A percentile compares a stretch with the other conserved stretches of the same genome.
Conservation (phyloP, 1,140 invertebrate species). For the Heliothis virescens region DNA sequence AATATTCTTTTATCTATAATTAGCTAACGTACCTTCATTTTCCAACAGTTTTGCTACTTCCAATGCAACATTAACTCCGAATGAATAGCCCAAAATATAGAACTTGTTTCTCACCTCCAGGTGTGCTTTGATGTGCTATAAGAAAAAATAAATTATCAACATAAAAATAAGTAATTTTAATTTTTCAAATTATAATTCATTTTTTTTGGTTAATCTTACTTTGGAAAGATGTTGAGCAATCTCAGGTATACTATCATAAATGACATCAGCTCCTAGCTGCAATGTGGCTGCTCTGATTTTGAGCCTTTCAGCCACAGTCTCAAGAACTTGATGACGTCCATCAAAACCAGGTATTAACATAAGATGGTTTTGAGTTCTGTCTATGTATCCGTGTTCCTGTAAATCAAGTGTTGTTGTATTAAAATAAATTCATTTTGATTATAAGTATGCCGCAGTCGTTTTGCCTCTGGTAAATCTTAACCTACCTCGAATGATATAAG, state of each 20-base stretch:
- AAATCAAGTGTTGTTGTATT: background rate
- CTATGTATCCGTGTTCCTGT: background rate
- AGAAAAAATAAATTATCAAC: background rate
- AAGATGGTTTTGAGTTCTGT: background rate
- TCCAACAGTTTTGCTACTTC: slow-evolving; percentile 57
- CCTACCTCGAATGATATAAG: background rate
- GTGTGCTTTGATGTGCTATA: background rate
- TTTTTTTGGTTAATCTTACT: background rate
- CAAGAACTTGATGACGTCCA: slow-evolving; percentile 37
- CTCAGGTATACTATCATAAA: slow-evolving; percentile 11
- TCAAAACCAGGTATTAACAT: slow-evolving; percentile 52
- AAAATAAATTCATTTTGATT: background rate
- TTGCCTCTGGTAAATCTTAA: too few species aligned
- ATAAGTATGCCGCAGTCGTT: too few species aligned
- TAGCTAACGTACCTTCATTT: slow-evolving; percentile 53
- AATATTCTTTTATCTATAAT: too few species aligned
- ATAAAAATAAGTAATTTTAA: too few species aligned
- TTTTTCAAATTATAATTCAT: background rate
- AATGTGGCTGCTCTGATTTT: slow-evolving; percentile 36
- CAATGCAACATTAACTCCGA: slow-evolving; percentile 58
- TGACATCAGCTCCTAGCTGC: slow-evolving; percentile 20
- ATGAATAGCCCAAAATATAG: slow-evolving; percentile 57
- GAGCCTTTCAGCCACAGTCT: slow-evolving; percentile 25
- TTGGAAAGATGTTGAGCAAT: background rate
- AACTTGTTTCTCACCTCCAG: slow-evolving; percentile 44